Evolutionary conservation across 2,888 invertebrate species (phyloP), one percentile per base, ranked within the genome.

Genomic region (Athalia cordata): DNA sequence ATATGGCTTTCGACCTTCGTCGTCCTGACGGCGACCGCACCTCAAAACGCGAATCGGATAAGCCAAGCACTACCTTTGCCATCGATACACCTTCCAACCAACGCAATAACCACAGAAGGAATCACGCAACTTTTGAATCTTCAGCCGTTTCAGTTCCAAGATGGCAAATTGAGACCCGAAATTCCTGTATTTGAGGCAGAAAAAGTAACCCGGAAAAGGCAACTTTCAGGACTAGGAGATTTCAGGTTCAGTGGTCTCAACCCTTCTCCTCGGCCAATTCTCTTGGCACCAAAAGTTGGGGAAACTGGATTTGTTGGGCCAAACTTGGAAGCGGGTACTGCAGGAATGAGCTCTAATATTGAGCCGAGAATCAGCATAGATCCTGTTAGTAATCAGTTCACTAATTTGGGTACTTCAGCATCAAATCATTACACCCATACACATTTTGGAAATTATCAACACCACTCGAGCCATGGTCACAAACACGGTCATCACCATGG

Each of bases 401-500:
- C 9, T 29, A 75, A 75, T 61, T 52, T 75, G 5, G 72, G 11
- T 61, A 59, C 75, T 47, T 49, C 62, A n/a, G 50, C 82, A 1
- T 81, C 84, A 3, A 84, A 82, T 49, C 82, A 85, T 68, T 84
- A 85, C 45, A 67, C 70, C 59, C 72, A 72, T 7, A 59, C 57
- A 72, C 57, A 72, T 15, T 9, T 59, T 9, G 72, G 59, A 15
- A 45, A 29, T 47, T 72, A 72, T 79, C 50, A 81, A 62, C 79
- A 81, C 4, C 87, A 85, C 7, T 83, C 59, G 6, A 74, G 74
- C 13, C 79, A 82, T 49, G 78, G 80, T 79, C 61, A 66, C 65
- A 81, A 82, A 0, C 15, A 29, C 50, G 62, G 43, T 13, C 75
- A 75, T 43, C 61, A 52, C 9, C 75, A 75, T n/a, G 62, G 75